Base-by-base conservation (phyloP, 2,888 invertebrate species). In the Calameuta pallipes region DNA sequence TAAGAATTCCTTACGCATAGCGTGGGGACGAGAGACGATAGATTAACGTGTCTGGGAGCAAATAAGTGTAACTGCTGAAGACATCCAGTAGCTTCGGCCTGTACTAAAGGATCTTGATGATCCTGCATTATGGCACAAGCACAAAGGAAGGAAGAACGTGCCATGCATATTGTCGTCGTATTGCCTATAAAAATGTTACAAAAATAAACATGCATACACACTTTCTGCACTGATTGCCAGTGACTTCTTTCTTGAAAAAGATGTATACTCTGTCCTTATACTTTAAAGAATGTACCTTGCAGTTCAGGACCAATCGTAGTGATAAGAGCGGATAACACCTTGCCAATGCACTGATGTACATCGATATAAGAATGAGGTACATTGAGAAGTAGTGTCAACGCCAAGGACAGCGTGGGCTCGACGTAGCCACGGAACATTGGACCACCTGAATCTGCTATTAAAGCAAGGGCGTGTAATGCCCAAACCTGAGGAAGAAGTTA, bases 381-480 rank as follows among this genome's bases (percentile, higher is more conserved):
- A 77, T 95, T 95, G 81, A 98, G 94, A 76, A 98, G 93, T 77
- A 99, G 93, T 89, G 98, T 98, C 80, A 99, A 92, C n/a, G 97
- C 96, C 76, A 98, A 93, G 13, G 97, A 96, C 77, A 99, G 93
- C 0, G 98, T 96, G 0, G 98, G 97, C 89, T 99, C 99, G 31
- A 99, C 98, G 92, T 98, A 99, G 36, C 97, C 95, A 34, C 99
- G 94, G 93, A 99, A 99, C 98, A 99, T 99, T 0, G 99, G 99
- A 0, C 99, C 99, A 1, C 99, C 98, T 0, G 99, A 98, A 92
- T 99, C 99, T 4, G 98, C 98, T 80, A 99, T 97, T 82, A 99
- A 94, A 0, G 98, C 97, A 35, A 99, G 92, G 0, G 99, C 98
- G 92, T 99, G 98, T 23, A 99, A 93, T 0, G 99, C 96, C 99